These are phyloP conservation scores for Temnothorax ravouxi DNA, from an alignment of 2,888 invertebrate species.

Conservation along the genomic window DNA sequence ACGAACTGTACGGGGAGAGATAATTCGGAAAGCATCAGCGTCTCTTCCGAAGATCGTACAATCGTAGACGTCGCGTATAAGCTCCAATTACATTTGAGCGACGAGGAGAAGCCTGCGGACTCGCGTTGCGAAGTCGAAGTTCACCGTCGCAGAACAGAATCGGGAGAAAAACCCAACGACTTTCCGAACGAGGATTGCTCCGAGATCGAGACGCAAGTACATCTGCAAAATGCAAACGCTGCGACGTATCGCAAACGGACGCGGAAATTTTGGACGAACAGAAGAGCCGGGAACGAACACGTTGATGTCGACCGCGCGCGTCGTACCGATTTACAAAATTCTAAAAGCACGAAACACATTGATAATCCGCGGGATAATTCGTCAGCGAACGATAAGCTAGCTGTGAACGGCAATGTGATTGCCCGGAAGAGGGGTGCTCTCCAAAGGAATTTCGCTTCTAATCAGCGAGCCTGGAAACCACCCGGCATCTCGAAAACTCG, in stretches of 20 bases:
- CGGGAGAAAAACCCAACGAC: background rate
- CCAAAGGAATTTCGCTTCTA: background rate
- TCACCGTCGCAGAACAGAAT: background rate
- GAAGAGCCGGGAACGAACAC: background rate
- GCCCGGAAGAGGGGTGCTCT: background rate
- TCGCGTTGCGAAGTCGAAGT: background rate
- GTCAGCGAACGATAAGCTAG: background rate
- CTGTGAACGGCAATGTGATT: background rate
- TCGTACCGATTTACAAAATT: background rate
- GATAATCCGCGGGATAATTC: background rate
- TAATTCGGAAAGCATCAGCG: background rate
- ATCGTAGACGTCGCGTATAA: background rate
- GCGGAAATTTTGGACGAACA: background rate
- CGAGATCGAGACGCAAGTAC: background rate
- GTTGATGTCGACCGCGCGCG: background rate
- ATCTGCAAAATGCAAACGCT: background rate
- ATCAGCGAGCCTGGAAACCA: conserved; percentile 25
- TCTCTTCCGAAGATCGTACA: background rate
- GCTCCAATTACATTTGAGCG: background rate
- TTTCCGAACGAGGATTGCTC: background rate
- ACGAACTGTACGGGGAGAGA: background rate
- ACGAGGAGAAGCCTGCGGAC: background rate
- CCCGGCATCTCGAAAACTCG: background rate
- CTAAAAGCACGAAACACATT: background rate
- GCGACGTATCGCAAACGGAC: background rate